These are phyloP conservation scores for Nycticryphes semicollaris DNA, from an alignment of 2,113 vertebrate genomes.

Conservation along the genomic window DNA sequence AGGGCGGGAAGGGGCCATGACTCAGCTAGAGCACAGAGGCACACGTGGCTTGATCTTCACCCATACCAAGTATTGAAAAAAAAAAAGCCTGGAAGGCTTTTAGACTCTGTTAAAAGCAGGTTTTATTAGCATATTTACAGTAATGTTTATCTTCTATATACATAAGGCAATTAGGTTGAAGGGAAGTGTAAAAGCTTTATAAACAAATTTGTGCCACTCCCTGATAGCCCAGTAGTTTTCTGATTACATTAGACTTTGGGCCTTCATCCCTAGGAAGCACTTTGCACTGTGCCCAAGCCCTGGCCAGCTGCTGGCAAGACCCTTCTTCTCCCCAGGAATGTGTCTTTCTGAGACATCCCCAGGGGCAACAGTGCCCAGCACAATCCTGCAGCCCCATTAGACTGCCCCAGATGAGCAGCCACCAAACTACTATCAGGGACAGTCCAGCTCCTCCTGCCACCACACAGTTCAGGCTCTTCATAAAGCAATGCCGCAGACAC, in stretches of 20 bases:
- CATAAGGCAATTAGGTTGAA: background rate
- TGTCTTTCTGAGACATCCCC: background rate
- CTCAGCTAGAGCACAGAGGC: background rate
- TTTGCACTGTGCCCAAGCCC: background rate
- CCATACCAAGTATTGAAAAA: background rate
- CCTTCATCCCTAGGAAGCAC: background rate
- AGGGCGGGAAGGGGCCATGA: accelerated
- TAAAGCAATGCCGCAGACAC: background rate
- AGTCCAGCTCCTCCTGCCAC: background rate
- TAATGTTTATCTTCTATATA: background rate
- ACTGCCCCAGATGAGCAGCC: background rate
- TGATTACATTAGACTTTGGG: background rate
- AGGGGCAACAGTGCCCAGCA: background rate
- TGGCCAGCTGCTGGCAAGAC: background rate
- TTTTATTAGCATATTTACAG: background rate
- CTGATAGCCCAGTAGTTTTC: background rate
- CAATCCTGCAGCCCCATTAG: background rate
- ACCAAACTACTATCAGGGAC: background rate
- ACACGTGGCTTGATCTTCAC: background rate
- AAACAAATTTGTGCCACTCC: background rate
- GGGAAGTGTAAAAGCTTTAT: background rate
- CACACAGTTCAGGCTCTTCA: background rate
- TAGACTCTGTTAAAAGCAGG: background rate
- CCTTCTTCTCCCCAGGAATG: background rate
- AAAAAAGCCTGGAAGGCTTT: background rate